Percentiles rank a stretch among this genome's conserved stretches.
Evolutionary conservation across 2,888 invertebrate species (phyloP).

Genomic region (Perizoma affinitatum): DNA sequence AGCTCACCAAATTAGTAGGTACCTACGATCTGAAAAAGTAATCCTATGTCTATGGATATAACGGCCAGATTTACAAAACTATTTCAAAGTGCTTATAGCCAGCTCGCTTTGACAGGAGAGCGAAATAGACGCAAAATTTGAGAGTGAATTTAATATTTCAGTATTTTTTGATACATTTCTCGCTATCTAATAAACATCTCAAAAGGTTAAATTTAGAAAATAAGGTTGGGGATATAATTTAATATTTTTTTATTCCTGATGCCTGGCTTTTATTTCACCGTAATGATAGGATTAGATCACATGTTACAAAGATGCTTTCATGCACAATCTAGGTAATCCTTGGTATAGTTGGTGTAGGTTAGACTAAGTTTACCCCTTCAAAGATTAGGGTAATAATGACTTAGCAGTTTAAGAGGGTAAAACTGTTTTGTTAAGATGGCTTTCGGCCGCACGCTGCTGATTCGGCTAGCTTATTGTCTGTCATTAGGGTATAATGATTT

Average conservation of each 20-base stretch:
- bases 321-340: constrained; percentile 3
- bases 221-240: too few species aligned
- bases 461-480: constrained; percentile 29
- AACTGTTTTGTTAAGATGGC: constrained; percentile 30
- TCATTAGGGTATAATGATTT: constrained; percentile 24
- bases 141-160: constrained; percentile 6
- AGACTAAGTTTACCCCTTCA: neutral
- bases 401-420: constrained; percentile 13
- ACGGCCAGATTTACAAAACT: neutral
- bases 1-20: too few species aligned
- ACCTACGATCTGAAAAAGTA: too few species aligned
- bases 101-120: constrained; percentile 12
- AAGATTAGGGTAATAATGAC: constrained; percentile 23
- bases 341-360: constrained; percentile 2
- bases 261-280: too few species aligned
- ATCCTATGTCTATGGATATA: neutral
- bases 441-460: constrained; percentile 11
- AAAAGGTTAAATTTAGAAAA: neutral
- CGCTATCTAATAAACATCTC: neutral
- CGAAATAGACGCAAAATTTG: neutral
- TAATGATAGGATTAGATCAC: too few species aligned
- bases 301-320: neutral
- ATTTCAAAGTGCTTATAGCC: neutral
- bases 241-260: too few species aligned
- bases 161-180: constrained; percentile 10